phyloP scores from a whole-genome alignment of 2,113 vertebrate species.

The Platysteira castanea region DNA sequence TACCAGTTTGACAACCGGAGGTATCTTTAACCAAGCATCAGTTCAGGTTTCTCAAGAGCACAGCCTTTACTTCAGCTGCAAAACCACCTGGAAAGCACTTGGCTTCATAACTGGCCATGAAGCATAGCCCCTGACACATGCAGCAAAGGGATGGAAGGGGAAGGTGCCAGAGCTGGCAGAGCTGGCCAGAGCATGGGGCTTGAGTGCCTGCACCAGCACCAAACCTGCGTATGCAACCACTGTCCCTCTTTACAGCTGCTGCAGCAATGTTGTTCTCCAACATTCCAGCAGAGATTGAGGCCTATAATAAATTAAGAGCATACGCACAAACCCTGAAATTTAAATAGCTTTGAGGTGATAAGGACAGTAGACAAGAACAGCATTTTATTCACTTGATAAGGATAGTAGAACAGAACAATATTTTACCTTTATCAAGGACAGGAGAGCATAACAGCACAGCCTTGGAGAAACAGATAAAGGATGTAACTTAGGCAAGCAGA shows the following conservation, averaged over 20 bases:
- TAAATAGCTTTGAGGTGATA: conserved; percentile 4
- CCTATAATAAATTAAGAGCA: conserved; percentile 54
- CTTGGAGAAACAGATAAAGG: background rate
- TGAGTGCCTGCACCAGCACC: background rate
- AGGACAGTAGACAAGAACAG: background rate
- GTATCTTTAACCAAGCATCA: background rate
- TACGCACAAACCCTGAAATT: background rate
- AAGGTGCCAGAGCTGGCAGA: background rate
- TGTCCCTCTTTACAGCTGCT: conserved; percentile 40
- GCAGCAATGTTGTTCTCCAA: background rate
- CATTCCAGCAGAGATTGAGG: conserved; percentile 22
- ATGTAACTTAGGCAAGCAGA: background rate
- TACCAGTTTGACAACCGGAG: background rate
- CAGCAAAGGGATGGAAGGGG: background rate
- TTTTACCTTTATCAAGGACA: background rate
- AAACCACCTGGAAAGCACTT: background rate
- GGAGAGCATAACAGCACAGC: background rate
- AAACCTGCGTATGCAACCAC: background rate
- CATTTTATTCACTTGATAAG: background rate
- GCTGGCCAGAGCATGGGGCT: background rate
- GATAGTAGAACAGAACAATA: background rate
- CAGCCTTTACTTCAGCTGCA: background rate
- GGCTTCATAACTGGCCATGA: background rate
- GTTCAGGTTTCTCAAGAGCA: background rate
- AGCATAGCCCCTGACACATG: background rate